A percentile compares a stretch with the other conserved stretches of the same genome.
Conservation (phyloP, 2,797 vertebrate species). For the Spatula versicolor region DNA sequence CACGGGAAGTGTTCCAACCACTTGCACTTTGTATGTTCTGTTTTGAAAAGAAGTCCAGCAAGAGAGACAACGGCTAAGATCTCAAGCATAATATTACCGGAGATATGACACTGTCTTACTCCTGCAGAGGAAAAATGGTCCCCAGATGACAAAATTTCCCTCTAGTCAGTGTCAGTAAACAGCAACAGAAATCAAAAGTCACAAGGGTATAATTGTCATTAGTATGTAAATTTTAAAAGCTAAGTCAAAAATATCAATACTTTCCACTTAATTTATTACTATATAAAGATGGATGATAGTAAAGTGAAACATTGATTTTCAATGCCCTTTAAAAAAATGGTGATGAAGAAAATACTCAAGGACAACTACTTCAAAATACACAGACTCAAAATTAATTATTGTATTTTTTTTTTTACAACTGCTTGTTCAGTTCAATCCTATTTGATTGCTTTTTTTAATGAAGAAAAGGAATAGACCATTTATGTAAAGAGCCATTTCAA, state of each 20-base stretch:
- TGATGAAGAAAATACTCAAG: slow-evolving; percentile 77
- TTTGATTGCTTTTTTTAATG: slow-evolving; percentile 73
- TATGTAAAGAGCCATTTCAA: slow-evolving; percentile 74
- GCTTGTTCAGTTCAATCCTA: slow-evolving; percentile 62
- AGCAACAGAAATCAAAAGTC: slow-evolving; percentile 77
- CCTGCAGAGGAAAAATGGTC: slow-evolving; percentile 34
- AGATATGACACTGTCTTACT: background rate
- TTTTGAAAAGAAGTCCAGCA: background rate
- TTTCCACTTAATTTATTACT: slow-evolving; percentile 97
- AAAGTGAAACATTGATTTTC: slow-evolving; percentile 89
- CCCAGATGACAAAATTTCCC: slow-evolving; percentile 35
- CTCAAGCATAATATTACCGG: slow-evolving; percentile 2
- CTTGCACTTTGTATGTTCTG: background rate
- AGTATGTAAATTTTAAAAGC: slow-evolving; percentile 95
- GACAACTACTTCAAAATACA: slow-evolving; percentile 72
- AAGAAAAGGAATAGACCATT: slow-evolving; percentile 67
- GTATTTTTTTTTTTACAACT: slow-evolving; percentile 41
- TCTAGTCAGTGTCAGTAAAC: slow-evolving; percentile 63
- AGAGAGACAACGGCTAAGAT: background rate
- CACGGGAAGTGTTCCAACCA: background rate
- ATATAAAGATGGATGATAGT: slow-evolving; percentile 93
- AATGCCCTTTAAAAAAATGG: slow-evolving; percentile 84
- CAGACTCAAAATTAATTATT: slow-evolving; percentile 74
- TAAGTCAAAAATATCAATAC: slow-evolving; percentile 89
- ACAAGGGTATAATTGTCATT: slow-evolving; percentile 88